A percentile compares a stretch with the other conserved stretches of the same genome.
Evolutionary conservation across 2,797 vertebrate species (phyloP).

Genomic region (Selene dorsalis): DNA sequence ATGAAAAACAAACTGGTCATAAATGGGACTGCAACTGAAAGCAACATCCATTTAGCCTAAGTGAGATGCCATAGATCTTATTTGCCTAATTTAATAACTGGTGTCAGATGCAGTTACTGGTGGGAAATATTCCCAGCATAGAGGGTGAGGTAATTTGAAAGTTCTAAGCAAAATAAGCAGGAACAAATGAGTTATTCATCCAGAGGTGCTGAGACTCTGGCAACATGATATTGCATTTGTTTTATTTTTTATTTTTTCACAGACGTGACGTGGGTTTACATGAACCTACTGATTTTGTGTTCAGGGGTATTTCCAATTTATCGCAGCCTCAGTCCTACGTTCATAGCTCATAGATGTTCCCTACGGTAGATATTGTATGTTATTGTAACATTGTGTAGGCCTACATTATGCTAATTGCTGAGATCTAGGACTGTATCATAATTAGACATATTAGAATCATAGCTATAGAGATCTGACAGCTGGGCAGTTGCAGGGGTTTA

Average conservation of each 20-base stretch:
- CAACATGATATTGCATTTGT: neutral
- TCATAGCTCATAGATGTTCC: too few relatives aligned
- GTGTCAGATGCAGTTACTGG: constrained; percentile 34
- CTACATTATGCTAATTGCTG: neutral
- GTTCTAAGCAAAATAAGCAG: constrained; percentile 25
- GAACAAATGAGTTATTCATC: constrained; percentile 17
- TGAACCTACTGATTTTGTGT: neutral
- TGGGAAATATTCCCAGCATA: constrained; percentile 22
- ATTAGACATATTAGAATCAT: too few relatives aligned
- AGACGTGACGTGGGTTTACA: constrained; percentile 7
- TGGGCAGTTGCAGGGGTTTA: neutral
- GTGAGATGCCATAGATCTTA: constrained; percentile 17
- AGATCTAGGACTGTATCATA: neutral
- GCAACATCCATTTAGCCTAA: constrained; percentile 28
- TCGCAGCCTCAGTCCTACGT: neutral
- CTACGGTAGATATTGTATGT: neutral
- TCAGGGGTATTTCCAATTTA: neutral
- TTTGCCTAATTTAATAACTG: constrained; percentile 43
- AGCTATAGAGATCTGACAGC: neutral
- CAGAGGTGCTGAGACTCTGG: constrained; percentile 10
- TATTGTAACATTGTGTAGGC: neutral
- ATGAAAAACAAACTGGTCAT: neutral
- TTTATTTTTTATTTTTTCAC: neutral
- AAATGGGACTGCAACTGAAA: constrained; percentile 4
- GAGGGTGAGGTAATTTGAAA: constrained; percentile 36